Base-by-base conservation (phyloP, 2,888 invertebrate species). In the Nycteola revayana region DNA sequence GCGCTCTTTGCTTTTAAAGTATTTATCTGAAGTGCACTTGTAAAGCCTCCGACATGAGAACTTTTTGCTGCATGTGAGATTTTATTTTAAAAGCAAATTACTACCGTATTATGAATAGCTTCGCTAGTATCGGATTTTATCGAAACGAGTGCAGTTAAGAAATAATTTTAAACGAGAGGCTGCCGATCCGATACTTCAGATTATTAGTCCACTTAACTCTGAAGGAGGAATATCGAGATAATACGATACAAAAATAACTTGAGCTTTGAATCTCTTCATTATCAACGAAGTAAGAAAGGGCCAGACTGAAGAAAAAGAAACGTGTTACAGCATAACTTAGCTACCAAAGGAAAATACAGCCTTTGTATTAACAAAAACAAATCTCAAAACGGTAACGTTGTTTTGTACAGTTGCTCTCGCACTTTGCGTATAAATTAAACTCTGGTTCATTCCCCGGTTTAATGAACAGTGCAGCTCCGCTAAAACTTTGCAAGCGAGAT, bases 401-500 rank as follows among this genome's bases (percentile, higher is more conserved):
- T 52, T 48, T 42, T 42, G 42, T 40, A 47, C 31, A 53, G 59
- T 53, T 49, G 42, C 44, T 41, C 29, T 36, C 53, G 53, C 49
- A 59, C 49, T 60, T 52, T 36, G 27, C 38, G 46, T 41, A 58
- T 63, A 70, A 66, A 70, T 68, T 65, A 60, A 64, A 60, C 57
- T 64, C 49, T 36, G 47, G 50, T 62, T 63, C 46, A 60, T 65
- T 60, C 58, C 50, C 51, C 46, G 54, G 58, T 60, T 62, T 65
- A 66, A 72, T 68, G 64, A 65, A 66, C 67, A 58, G 58, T 58
- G 53, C 52, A 47, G 53, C 45, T 47, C 33, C 57, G 51, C 49
- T 62, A 47, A 65, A 73, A 71, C 62, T 72, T 71, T 68, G 50
- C 49, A 32, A 46, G 60, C 43, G 54, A 61, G 63, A 66, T 71